Evolutionary conservation across 2,888 invertebrate species (phyloP).

Genomic region (Drosophila tripunctata): DNA sequence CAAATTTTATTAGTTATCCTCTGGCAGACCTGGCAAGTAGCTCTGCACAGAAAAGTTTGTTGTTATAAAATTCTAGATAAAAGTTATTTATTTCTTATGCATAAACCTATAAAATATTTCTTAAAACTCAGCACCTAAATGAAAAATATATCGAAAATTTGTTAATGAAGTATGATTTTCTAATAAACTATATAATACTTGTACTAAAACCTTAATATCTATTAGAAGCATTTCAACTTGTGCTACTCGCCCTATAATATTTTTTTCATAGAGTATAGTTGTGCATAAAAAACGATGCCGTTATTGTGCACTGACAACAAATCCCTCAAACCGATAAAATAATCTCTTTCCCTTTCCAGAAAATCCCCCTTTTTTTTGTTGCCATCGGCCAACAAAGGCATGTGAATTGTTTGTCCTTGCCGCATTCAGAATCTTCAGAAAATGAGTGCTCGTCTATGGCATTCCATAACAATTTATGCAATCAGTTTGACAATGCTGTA

Average conservation of each 20-base stretch:
- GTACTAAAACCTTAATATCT: too few relatives aligned
- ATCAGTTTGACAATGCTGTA: slow-evolving; percentile 66
- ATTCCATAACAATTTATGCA: slow-evolving; percentile 78
- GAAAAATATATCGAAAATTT: too few relatives aligned
- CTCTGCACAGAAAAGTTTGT: too few relatives aligned
- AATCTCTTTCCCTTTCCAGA: slow-evolving; percentile 10
- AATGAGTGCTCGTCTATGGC: slow-evolving; percentile 43
- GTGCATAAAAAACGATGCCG: slow-evolving; percentile 37
- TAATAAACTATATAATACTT: too few relatives aligned
- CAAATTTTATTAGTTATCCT: too few relatives aligned
- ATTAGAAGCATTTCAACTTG: too few relatives aligned
- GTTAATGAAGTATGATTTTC: too few relatives aligned
- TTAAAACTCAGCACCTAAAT: too few relatives aligned
- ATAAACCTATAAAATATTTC: too few relatives aligned
- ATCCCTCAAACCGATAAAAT: slow-evolving; percentile 21
- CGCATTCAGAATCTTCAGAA: slow-evolving; percentile 27
- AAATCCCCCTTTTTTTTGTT: not conserved
- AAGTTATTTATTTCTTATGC: too few relatives aligned
- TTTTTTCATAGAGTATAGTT: slow-evolving; percentile 13
- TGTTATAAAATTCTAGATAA: too few relatives aligned
- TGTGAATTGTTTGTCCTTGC: slow-evolving; percentile 38
- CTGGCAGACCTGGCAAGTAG: too few relatives aligned
- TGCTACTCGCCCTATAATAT: not conserved
- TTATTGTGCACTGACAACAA: slow-evolving; percentile 28
- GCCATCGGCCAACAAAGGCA: slow-evolving; percentile 1